Percentiles rank a stretch among this genome's conserved stretches.
These are phyloP conservation scores for Drosophila suzukii DNA, from an alignment of 1,140 invertebrate species.

Conservation along the genomic window DNA sequence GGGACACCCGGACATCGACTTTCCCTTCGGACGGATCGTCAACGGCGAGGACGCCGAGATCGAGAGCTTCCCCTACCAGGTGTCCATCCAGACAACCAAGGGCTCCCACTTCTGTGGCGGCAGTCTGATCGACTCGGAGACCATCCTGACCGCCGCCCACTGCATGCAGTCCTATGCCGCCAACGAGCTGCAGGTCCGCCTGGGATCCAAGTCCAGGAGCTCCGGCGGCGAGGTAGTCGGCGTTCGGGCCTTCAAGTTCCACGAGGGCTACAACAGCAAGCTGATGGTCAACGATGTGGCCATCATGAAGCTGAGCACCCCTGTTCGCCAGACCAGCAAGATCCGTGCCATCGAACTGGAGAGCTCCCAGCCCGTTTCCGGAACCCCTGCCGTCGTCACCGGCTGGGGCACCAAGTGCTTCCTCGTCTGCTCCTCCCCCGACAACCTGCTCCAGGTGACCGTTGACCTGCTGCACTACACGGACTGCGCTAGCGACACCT, in stretches of 20 bases:
- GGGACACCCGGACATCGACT: slow-evolving; percentile 47
- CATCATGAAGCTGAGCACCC: slow-evolving; percentile 82
- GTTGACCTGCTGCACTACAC: slow-evolving; percentile 34
- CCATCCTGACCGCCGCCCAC: slow-evolving; percentile 87
- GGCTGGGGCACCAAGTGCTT: slow-evolving; percentile 76
- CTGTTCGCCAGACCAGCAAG: slow-evolving; percentile 46
- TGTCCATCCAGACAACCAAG: slow-evolving; percentile 57
- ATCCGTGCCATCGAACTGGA: slow-evolving; percentile 54
- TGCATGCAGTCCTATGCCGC: slow-evolving; percentile 82
- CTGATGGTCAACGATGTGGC: slow-evolving; percentile 85
- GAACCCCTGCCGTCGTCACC: slow-evolving; percentile 61
- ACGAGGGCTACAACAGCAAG: slow-evolving; percentile 64
- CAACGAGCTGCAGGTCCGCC: slow-evolving; percentile 54
- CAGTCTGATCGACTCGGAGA: slow-evolving; percentile 85
- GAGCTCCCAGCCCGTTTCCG: slow-evolving; percentile 36
- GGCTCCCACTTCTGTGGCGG: slow-evolving; percentile 86
- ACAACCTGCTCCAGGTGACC: slow-evolving; percentile 29
- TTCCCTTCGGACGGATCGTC: slow-evolving; percentile 70
- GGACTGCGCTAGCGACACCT: slow-evolving; percentile 37
- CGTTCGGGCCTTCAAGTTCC: slow-evolving; percentile 56
- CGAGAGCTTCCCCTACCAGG: slow-evolving; percentile 64
- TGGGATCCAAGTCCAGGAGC: slow-evolving; percentile 57
- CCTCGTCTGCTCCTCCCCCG: slow-evolving; percentile 45
- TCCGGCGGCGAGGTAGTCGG: slow-evolving; percentile 57
- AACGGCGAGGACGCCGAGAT: slow-evolving; percentile 53